Base-by-base conservation (phyloP, 2,888 invertebrate species). In the Toxonevra muliebris region DNA sequence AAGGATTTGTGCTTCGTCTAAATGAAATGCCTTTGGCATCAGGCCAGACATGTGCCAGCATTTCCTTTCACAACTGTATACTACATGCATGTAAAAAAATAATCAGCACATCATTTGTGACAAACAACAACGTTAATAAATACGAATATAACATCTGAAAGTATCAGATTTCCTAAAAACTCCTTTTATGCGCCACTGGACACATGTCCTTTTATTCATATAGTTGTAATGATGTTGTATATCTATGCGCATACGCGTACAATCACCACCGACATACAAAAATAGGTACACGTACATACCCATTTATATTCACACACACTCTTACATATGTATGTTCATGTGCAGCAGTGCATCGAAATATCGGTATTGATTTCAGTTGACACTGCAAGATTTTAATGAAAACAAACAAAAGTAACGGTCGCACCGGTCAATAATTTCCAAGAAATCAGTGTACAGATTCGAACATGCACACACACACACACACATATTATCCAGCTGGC, bases 361-460 rank as follows among this genome's bases (percentile, higher is more conserved):
- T 30, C 30, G 30, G 8, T 48, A 48, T 48, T 48, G 50, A 48
- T 48, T 48, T 48, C 50, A 48, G 30, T 48, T 48, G 50, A 48
- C 50, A 15, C 50, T n/a, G 50, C 15, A 48, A 15, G 7, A 48
- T 48, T 48, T 13, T 54, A 54, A 54, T 19, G 54, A 19, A n/a
- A 54, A 15, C n/a, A 19, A 54, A 19, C 15, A 54, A 54, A 54
- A 54, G 20, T 19, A 54, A 19, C 54, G 19, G 19, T 15, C 19
- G 54, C 54, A 54, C 54, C 54, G 54, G 54, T 15, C 54, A 54
- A 7, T 54, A 17, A 17, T 54, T 54, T 54, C 54, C 12, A 54
- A 54, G 17, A 30, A 30, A 30, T 30, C 30, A 30, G 30, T 30
- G 30, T 30, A 30, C n/a, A 30, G 30, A 30, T 30, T 7, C 30